phyloP scores from a whole-genome alignment of 2,113 vertebrate genomes.

The Actinemys pallida region DNA sequence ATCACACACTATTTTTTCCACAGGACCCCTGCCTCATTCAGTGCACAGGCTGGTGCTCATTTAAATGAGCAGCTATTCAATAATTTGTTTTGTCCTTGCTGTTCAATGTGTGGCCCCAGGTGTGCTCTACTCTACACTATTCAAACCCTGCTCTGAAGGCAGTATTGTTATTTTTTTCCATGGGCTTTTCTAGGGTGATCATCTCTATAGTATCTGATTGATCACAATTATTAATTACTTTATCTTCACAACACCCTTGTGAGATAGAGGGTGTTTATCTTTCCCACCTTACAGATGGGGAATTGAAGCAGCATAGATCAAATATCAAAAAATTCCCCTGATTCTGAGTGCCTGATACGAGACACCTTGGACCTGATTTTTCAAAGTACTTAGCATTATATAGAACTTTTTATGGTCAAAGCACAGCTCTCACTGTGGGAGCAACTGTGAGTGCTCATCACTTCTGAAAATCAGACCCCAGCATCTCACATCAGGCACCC shows the following conservation, averaged over 20 bases:
- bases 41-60: neutral
- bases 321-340: no score
- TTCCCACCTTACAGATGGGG: no score
- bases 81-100: neutral
- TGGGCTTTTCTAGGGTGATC: neutral
- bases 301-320: no score
- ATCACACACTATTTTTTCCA: neutral
- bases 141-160: neutral
- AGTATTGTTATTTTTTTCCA: neutral
- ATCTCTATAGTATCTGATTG: neutral
- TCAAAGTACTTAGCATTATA: conserved; percentile 27
- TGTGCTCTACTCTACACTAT: neutral
- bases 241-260: neutral
- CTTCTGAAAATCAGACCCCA: conserved; percentile 26
- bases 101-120: neutral
- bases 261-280: neutral
- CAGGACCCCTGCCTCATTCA: neutral
- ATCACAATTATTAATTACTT: conserved; percentile 14
- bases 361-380: neutral
- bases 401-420: neutral
- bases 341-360: no score
- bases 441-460: conserved; percentile 44
- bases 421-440: neutral
- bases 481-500: neutral
- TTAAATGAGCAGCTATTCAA: neutral